phyloP scores from a whole-genome alignment of 53 echinoderm and acorn worm genomes.

The Echinarachnius parma region DNA sequence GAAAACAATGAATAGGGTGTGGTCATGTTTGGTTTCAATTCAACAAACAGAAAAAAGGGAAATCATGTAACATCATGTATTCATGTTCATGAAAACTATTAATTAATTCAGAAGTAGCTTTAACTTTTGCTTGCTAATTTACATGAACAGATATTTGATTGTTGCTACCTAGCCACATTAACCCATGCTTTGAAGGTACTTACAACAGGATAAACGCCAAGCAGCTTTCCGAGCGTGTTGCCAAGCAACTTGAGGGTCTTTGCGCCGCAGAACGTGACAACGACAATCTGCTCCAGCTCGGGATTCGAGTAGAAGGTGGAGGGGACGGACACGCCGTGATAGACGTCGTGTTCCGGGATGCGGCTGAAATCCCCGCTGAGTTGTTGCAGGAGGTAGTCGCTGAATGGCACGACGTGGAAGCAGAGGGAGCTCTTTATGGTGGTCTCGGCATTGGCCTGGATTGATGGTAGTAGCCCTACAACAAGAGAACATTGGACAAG shows the following conservation, averaged over 20 bases:
- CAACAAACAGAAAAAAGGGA: too few species aligned
- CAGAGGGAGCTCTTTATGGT: conserved; percentile 63
- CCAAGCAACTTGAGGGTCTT: conserved; percentile 69
- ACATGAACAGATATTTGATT: too few species aligned
- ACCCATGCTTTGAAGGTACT: too few species aligned
- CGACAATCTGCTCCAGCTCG: conserved; percentile 92
- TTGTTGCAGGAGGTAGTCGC: conserved; percentile 60
- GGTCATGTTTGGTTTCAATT: too few species aligned
- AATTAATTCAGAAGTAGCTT: too few species aligned
- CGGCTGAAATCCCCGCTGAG: conserved; percentile 85
- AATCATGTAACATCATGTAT: too few species aligned
- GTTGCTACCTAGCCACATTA: too few species aligned
- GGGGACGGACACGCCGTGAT: conserved; percentile 54
- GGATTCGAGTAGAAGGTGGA: conserved; percentile 89
- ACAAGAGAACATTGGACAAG: neutral
- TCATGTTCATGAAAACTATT: too few species aligned
- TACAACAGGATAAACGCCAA: conserved; percentile 72
- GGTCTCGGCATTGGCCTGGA: conserved; percentile 62
- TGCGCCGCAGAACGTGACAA: conserved; percentile 73
- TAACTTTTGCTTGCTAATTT: too few species aligned
- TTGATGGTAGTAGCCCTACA: conserved; percentile 72
- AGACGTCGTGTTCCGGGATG: conserved; percentile 54
- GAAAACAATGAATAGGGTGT: too few species aligned
- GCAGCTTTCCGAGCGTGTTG: conserved; percentile 70
- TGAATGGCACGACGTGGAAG: conserved; percentile 83